phyloP scores from a whole-genome alignment of 2,113 vertebrate genomes.

The Coregonus clupeaformis region DNA sequence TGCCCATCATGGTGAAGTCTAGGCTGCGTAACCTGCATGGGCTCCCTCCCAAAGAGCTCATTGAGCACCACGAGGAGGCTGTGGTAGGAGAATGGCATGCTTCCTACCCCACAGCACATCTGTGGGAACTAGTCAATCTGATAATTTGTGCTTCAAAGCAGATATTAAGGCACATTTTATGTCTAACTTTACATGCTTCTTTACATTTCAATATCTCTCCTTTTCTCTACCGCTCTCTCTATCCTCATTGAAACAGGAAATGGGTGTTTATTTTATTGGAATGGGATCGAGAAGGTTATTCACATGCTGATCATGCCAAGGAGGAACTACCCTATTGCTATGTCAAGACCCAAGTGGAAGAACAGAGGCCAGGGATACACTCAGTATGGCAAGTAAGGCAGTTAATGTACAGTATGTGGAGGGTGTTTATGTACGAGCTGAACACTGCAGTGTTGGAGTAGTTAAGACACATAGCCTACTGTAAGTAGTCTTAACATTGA shows the following conservation, averaged over 20 bases:
- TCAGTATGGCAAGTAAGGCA: constrained; percentile 81
- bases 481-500: too few relatives aligned
- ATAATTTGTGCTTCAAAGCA: neutral
- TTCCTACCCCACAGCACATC: neutral
- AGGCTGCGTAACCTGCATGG: constrained; percentile 85
- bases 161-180: neutral
- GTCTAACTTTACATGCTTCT: neutral
- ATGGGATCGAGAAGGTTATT: constrained; percentile 95
- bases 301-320: constrained; percentile 94
- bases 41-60: constrained; percentile 82
- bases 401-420: neutral
- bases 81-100: constrained; percentile 77
- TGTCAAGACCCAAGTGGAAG: constrained; percentile 91
- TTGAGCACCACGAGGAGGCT: constrained; percentile 89
- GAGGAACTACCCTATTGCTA: constrained; percentile 90
- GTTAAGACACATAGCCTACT: too few relatives aligned
- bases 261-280: constrained; percentile 98
- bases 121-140: neutral
- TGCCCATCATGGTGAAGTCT: constrained; percentile 97
- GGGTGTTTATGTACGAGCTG: too few relatives aligned
- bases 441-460: too few relatives aligned
- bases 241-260: constrained; percentile 79
- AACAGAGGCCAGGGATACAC: constrained; percentile 92
- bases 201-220: neutral
- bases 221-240: neutral